These are phyloP conservation scores for Protosalanx chinensis DNA, from an alignment of 2,797 vertebrate species.

Conservation along the genomic window DNA sequence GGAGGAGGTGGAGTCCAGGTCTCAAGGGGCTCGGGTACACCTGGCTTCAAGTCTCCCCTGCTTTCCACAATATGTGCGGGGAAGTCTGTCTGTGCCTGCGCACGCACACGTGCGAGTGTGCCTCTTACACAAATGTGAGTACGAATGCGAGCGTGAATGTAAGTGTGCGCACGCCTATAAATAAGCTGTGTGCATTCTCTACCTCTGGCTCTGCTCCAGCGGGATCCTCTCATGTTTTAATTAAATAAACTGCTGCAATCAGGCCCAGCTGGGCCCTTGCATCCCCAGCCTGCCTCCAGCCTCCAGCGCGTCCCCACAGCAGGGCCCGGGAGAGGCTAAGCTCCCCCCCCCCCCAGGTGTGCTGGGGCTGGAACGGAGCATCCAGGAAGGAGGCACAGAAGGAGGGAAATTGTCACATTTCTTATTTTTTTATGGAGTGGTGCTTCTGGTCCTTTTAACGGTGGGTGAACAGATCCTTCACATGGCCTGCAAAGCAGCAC, in stretches of 20 bases:
- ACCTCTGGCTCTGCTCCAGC: conserved; percentile 44
- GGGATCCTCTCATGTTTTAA: conserved; percentile 74
- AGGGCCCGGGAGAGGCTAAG: conserved; percentile 41
- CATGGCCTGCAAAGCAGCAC: conserved; percentile 46
- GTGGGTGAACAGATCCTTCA: conserved; percentile 42
- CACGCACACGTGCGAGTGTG: not conserved
- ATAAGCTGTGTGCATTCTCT: conserved; percentile 64
- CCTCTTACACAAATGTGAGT: too few relatives aligned
- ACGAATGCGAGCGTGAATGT: not conserved
- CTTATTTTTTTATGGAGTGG: conserved; percentile 49
- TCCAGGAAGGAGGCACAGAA: conserved; percentile 53
- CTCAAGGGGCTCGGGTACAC: conserved; percentile 39
- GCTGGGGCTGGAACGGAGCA: conserved; percentile 54
- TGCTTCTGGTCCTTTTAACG: conserved; percentile 59
- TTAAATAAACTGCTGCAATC: conserved; percentile 71
- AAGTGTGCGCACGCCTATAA: conserved; percentile 51
- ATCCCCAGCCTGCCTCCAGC: conserved; percentile 56
- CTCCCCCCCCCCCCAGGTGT: conserved; percentile 16
- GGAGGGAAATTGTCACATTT: conserved; percentile 59
- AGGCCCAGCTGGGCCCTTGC: conserved; percentile 67
- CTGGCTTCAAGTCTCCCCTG: conserved; percentile 52
- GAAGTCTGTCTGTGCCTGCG: not conserved
- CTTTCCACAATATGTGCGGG: conserved; percentile 28
- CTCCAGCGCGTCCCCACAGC: conserved; percentile 55
- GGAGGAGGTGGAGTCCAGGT: too few relatives aligned